A percentile compares a stretch with the other conserved stretches of the same genome.
Evolutionary conservation across 1,140 invertebrate genomes (phyloP).

Genomic region (Hycleus cichorii): DNA sequence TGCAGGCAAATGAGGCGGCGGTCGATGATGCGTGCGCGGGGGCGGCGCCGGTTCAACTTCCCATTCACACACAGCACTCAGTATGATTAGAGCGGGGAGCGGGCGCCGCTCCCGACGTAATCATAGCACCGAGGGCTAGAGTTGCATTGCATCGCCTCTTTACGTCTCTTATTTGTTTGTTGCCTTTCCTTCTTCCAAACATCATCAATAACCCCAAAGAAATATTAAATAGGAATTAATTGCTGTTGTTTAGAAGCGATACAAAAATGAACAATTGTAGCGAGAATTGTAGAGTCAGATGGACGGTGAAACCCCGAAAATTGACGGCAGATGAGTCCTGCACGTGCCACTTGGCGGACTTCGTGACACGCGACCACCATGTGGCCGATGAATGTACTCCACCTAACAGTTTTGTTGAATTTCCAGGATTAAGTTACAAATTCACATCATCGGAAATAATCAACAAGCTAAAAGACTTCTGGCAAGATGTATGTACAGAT

Average conservation of each 20-base stretch:
- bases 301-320: constrained; percentile 3
- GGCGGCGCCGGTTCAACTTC: constrained; percentile 1
- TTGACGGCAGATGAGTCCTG: constrained; percentile 36
- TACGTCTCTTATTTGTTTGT: too few species aligned
- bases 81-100: constrained; percentile 43
- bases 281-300: constrained; percentile 6
- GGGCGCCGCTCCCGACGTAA: constrained; percentile 45
- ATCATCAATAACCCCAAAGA: too few species aligned
- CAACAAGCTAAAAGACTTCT: too few species aligned
- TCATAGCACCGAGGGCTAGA: constrained; percentile 40
- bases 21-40: constrained; percentile 14
- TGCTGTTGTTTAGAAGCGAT: neutral
- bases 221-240: neutral
- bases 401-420: too few species aligned
- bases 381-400: constrained; percentile 34
- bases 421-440: too few species aligned
- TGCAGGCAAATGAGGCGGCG: constrained; percentile 17
- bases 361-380: constrained; percentile 50
- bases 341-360: constrained; percentile 46
- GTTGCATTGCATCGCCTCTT: neutral
- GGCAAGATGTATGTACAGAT: neutral
- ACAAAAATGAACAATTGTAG: neutral
- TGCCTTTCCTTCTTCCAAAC: too few species aligned
- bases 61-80: constrained; percentile 9
- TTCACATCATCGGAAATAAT: too few species aligned